phyloP scores from a whole-genome alignment of 2,113 vertebrate genomes.

The Tetrax tetrax region DNA sequence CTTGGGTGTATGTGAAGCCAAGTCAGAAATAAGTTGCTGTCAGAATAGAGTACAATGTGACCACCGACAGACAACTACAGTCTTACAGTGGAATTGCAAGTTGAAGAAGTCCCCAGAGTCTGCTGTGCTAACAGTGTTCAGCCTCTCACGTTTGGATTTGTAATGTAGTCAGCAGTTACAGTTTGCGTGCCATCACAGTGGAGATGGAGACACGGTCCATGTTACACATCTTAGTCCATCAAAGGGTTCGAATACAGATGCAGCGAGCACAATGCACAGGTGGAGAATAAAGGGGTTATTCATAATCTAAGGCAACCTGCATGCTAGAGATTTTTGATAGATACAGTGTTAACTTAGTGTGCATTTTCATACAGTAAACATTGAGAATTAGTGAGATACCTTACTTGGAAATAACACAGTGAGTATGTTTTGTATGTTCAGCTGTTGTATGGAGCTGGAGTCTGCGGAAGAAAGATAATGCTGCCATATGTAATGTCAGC shows the following conservation, averaged over 20 bases:
- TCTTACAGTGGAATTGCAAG: rapidly evolving
- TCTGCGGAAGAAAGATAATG: neutral
- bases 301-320: neutral
- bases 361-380: neutral
- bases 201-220: rapidly evolving
- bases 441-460: neutral
- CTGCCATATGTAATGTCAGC: neutral
- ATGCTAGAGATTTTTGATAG: neutral
- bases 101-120: neutral
- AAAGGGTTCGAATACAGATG: neutral
- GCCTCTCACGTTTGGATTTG: neutral
- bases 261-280: neutral
- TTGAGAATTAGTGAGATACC: neutral
- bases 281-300: neutral
- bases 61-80: rapidly evolving
- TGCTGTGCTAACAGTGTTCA: rapidly evolving
- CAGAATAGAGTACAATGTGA: neutral
- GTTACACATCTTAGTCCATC: rapidly evolving
- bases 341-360: neutral
- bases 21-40: neutral
- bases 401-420: neutral
- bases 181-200: neutral
- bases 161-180: neutral
- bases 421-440: neutral
- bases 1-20: neutral